Conservation (phyloP, 2,888 invertebrate species). For the Rhimphoctona megacephalus region DNA sequence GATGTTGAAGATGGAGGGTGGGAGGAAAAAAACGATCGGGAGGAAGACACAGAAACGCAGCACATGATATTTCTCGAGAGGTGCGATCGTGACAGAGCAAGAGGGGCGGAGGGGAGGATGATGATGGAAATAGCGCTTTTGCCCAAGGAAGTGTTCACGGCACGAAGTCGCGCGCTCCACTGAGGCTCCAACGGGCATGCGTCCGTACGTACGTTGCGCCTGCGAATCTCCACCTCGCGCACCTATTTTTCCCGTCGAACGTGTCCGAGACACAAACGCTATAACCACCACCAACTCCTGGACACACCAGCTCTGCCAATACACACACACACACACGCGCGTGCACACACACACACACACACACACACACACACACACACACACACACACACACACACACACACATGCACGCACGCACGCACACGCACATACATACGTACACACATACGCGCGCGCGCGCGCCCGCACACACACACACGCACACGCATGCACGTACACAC, state of each 20-base stretch:
- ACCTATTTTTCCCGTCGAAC: slow-evolving; percentile 62
- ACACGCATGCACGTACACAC: too few relatives aligned
- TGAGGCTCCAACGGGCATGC: slow-evolving; percentile 76
- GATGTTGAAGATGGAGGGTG: background rate
- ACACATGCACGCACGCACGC: too few relatives aligned
- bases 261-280: slow-evolving; percentile 41
- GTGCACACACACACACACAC: too few relatives aligned
- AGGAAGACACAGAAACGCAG: slow-evolving; percentile 27
- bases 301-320: slow-evolving; percentile 19
- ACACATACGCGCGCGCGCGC: too few relatives aligned
- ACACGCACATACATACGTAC: too few relatives aligned
- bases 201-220: slow-evolving; percentile 70
- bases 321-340: background rate
- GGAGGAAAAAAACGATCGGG: slow-evolving; percentile 16
- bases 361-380: too few relatives aligned
- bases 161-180: slow-evolving; percentile 80
- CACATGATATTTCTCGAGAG: slow-evolving; percentile 58
- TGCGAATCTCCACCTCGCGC: slow-evolving; percentile 71
- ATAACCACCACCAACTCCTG: slow-evolving; percentile 62
- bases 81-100: slow-evolving; percentile 61
- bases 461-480: background rate
- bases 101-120: slow-evolving; percentile 28
- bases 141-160: slow-evolving; percentile 73
- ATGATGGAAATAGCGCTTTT: slow-evolving; percentile 63
- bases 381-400: too few relatives aligned